Conservation (phyloP, 2,888 invertebrate genomes). For the Altica lythri region DNA sequence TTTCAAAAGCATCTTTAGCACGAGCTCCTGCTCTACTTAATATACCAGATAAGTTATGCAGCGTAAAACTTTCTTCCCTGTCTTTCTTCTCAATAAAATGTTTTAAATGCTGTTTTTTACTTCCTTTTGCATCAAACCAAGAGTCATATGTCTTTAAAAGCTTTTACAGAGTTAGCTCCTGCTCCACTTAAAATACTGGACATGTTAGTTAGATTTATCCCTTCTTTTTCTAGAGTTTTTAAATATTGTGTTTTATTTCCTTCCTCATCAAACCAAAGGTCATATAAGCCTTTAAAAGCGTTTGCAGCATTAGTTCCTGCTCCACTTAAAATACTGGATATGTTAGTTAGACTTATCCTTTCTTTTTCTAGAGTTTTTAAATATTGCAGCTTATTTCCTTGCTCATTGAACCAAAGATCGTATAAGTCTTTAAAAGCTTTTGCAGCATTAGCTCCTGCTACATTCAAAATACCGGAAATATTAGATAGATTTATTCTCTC, state of each 20-base stretch:
- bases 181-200: constrained; percentile 17
- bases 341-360: neutral
- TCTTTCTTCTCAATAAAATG: constrained; percentile 28
- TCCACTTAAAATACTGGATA: neutral
- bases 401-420: neutral
- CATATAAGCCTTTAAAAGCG: neutral
- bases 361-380: neutral
- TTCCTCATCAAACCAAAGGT: too few species aligned
- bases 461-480: neutral
- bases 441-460: neutral
- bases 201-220: constrained; percentile 12
- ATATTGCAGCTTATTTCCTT: neutral
- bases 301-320: too few species aligned
- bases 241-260: too few species aligned
- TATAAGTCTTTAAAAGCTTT: neutral
- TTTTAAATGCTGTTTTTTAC: constrained; percentile 30
- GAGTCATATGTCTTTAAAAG: constrained; percentile 28
- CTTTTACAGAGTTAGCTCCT: constrained; percentile 18
- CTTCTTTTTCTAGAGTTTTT: too few species aligned
- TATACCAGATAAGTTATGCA: constrained; percentile 31
- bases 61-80: constrained; percentile 26
- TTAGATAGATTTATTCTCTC: too few species aligned
- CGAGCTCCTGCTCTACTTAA: constrained; percentile 39
- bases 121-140: constrained; percentile 18
- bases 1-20: constrained; percentile 43